Conservation (phyloP, 2,888 invertebrate species). For the Amiota communis region DNA sequence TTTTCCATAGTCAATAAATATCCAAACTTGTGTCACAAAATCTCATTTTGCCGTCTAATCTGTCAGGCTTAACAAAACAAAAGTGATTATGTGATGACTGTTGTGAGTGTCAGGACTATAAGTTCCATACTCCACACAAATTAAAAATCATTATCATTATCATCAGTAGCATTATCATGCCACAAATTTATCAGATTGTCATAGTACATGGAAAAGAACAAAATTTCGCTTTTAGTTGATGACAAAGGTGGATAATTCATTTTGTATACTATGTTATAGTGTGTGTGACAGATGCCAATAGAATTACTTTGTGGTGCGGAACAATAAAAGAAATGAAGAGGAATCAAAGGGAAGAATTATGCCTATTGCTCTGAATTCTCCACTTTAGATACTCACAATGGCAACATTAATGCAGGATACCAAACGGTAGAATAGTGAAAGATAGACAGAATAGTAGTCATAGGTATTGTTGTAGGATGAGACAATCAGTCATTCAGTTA, state of each 20-base stretch:
- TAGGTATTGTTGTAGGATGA: constrained; percentile 2
- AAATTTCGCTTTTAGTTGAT: too few relatives aligned
- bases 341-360: constrained; percentile 15
- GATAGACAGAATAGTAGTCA: neutral
- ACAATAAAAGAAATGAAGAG: too few relatives aligned
- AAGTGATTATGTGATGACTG: neutral
- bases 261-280: neutral
- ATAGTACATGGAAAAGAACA: neutral
- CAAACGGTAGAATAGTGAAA: neutral
- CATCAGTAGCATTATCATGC: too few relatives aligned
- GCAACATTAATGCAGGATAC: neutral
- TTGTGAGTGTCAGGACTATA: neutral
- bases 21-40: too few relatives aligned
- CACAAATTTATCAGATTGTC: too few relatives aligned
- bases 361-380: constrained; percentile 7
- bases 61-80: constrained; percentile 17
- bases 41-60: neutral
- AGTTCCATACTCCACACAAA: constrained; percentile 13
- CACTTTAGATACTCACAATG: neutral
- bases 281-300: constrained; percentile 17
- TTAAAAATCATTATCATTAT: constrained; percentile 17
- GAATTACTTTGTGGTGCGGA: neutral
- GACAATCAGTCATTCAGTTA: neutral
- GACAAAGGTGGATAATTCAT: too few relatives aligned
- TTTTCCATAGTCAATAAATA: too few relatives aligned